Evolutionary conservation across 2,113 vertebrate genomes (phyloP).

Genomic region (Centrocercus urophasianus): DNA sequence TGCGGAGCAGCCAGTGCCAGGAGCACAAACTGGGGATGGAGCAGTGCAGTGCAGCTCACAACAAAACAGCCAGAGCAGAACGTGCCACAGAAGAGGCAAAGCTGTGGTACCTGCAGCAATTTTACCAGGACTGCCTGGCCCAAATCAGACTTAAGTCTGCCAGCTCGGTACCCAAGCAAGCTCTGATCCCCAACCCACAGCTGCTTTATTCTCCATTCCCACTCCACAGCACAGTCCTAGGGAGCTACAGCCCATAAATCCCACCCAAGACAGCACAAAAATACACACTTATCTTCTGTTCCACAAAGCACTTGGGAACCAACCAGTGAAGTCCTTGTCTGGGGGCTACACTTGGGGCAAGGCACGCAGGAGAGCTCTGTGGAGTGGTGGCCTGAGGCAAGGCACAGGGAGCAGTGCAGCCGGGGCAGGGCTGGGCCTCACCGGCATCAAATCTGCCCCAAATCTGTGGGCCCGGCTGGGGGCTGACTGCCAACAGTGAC

Average conservation of each 20-base stretch:
- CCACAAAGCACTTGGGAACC: background rate
- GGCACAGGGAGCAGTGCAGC: background rate
- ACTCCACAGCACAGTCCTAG: background rate
- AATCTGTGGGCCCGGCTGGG: background rate
- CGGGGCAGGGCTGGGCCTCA: background rate
- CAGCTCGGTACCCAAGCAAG: no score
- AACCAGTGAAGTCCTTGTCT: background rate
- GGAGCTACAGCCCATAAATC: constrained; percentile 50
- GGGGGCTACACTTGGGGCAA: background rate
- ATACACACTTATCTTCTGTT: background rate
- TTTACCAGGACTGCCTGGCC: background rate
- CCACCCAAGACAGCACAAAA: background rate
- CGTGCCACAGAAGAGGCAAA: background rate
- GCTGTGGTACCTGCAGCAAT: fast-evolving
- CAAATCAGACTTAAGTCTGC: no score
- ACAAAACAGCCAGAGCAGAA: background rate
- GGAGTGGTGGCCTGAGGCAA: background rate
- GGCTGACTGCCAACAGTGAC: constrained; percentile 31
- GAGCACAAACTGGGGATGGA: background rate
- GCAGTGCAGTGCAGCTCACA: background rate
- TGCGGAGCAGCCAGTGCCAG: background rate
- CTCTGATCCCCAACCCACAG: no score
- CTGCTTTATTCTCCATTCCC: background rate
- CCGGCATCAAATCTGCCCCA: background rate
- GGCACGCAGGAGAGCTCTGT: background rate